Conservation (phyloP, 2,797 vertebrate genomes). For the Crocidura indochinensis region DNA sequence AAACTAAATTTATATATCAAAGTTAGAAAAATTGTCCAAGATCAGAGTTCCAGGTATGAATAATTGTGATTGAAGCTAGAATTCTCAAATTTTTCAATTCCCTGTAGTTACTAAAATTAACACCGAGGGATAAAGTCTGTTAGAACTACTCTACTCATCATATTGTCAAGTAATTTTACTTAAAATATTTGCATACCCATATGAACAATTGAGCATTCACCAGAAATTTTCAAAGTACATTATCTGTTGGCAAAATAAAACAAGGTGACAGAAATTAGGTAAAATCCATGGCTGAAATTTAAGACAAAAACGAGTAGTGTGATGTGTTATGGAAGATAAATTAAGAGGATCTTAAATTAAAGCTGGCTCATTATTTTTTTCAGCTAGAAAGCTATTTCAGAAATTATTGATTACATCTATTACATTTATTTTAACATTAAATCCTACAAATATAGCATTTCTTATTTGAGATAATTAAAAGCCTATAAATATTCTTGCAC, state of each 20-base stretch:
- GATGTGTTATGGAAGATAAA: neutral
- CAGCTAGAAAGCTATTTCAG: neutral
- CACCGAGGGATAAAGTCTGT: neutral
- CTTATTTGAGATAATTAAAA: neutral
- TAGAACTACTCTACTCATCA: neutral
- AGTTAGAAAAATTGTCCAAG: neutral
- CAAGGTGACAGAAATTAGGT: neutral
- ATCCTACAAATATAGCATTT: neutral
- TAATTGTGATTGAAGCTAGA: neutral
- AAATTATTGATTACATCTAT: neutral
- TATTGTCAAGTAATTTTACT: neutral
- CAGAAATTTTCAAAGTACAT: neutral
- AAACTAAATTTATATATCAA: neutral
- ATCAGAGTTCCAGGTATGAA: too few species aligned
- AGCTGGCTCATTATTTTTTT: neutral
- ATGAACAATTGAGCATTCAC: neutral
- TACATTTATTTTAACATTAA: conserved; percentile 21
- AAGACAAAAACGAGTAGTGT: neutral
- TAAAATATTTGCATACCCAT: neutral
- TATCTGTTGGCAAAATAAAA: neutral
- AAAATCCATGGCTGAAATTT: neutral
- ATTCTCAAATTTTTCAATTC: neutral
- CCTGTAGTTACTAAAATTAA: neutral
- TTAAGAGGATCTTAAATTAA: neutral
- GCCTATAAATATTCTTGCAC: neutral